phyloP scores from a whole-genome alignment of 2,113 vertebrate species.

The Peucedramus taeniatus region DNA sequence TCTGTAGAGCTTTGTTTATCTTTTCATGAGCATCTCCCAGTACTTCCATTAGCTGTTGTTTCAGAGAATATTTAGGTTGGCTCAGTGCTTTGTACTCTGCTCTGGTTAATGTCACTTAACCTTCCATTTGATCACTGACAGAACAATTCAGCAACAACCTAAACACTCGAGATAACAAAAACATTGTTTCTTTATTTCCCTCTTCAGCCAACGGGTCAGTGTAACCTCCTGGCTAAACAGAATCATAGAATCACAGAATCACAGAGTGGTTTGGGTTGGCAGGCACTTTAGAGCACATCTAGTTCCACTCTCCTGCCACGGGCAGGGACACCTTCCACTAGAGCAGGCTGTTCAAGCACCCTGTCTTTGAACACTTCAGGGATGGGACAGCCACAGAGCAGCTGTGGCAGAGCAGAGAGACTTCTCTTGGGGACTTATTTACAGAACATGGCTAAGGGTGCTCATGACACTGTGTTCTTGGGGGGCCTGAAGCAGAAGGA shows the following conservation, averaged over 20 bases:
- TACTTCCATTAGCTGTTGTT: background rate
- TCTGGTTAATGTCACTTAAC: background rate
- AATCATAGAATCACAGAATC: background rate
- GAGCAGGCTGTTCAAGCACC: background rate
- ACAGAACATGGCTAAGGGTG: background rate
- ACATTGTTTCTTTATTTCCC: background rate
- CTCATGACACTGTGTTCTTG: background rate
- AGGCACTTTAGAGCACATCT: background rate
- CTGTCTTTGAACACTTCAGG: background rate
- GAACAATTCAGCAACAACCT: background rate
- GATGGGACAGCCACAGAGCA: background rate
- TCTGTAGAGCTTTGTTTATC: background rate
- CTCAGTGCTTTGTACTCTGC: background rate
- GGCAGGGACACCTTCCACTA: background rate
- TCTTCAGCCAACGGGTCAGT: background rate
- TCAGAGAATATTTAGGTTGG: background rate
- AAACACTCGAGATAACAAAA: background rate
- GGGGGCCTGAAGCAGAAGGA: background rate
- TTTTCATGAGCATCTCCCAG: background rate
- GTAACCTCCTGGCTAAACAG: background rate
- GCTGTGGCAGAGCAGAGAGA: background rate
- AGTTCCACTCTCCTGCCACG: background rate
- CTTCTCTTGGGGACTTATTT: background rate
- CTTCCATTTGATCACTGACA: background rate
- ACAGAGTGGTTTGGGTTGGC: background rate